Evolutionary conservation across 2,113 vertebrate species (phyloP).

Genomic region (Halcyon senegalensis): DNA sequence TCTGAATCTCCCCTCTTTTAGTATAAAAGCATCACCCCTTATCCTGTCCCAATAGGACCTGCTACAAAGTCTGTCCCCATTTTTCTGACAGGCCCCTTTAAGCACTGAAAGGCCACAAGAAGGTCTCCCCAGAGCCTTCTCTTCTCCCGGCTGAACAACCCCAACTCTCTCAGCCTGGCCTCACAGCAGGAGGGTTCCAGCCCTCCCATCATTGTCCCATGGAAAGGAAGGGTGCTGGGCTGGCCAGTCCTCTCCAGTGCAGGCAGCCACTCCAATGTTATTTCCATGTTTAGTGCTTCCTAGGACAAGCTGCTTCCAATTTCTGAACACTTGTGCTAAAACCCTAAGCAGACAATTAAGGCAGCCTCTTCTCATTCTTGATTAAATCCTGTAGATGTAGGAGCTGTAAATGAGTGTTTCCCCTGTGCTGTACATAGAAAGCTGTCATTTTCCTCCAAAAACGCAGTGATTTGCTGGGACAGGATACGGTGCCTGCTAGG

Average conservation of each 20-base stretch:
- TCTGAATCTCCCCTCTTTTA: neutral
- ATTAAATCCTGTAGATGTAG: neutral
- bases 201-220: neutral
- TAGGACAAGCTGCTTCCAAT: neutral
- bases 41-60: neutral
- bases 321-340: neutral
- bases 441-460: neutral
- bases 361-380: neutral
- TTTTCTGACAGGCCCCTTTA: neutral
- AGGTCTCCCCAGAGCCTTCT: neutral
- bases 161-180: neutral
- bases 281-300: neutral
- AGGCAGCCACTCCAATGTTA: accelerated
- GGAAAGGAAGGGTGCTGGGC: neutral
- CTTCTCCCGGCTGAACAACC: neutral
- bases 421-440: neutral
- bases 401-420: neutral
- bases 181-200: no score
- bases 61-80: neutral
- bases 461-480: neutral
- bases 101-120: no score
- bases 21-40: neutral
- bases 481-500: neutral
- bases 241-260: neutral
- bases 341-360: neutral